A percentile compares a stretch with the other conserved stretches of the same genome.
phyloP scores from a whole-genome alignment of 2,888 invertebrate genomes.

The Lagria hirta region DNA sequence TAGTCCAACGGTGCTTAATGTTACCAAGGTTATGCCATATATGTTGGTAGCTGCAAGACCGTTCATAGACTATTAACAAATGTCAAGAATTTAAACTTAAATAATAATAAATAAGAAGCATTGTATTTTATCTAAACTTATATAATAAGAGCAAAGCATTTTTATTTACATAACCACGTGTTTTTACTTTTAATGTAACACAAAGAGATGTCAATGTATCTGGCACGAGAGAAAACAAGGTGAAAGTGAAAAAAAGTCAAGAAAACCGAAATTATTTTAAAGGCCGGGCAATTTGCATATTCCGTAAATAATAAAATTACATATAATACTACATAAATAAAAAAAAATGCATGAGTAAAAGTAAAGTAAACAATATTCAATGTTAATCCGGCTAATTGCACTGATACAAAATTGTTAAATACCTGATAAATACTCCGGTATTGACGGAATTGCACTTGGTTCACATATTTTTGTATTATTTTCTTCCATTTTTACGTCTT shows the following conservation, averaged over 20 bases:
- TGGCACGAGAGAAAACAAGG: constrained; percentile 27
- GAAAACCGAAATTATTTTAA: constrained; percentile 23
- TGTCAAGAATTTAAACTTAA: not conserved
- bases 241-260: constrained; percentile 27
- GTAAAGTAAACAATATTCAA: no score
- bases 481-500: no score
- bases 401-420: constrained; percentile 18
- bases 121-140: constrained; percentile 3
- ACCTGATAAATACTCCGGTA: constrained; percentile 47
- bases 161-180: constrained; percentile 16
- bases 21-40: constrained; percentile 60
- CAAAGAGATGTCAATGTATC: constrained; percentile 11
- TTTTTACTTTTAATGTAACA: constrained; percentile 6
- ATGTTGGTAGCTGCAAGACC: constrained; percentile 59
- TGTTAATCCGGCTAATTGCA: no score
- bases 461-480: constrained; percentile 5
- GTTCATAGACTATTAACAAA: not conserved
- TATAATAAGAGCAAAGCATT: constrained; percentile 2
- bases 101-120: no score
- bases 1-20: constrained; percentile 57
- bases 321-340: no score
- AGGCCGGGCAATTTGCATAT: no score
- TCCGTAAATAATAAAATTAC: no score
- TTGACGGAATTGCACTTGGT: constrained; percentile 37
- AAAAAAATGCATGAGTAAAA: no score